Base-by-base conservation (phyloP, 1,140 invertebrate genomes). In the Halesus radiatus region DNA sequence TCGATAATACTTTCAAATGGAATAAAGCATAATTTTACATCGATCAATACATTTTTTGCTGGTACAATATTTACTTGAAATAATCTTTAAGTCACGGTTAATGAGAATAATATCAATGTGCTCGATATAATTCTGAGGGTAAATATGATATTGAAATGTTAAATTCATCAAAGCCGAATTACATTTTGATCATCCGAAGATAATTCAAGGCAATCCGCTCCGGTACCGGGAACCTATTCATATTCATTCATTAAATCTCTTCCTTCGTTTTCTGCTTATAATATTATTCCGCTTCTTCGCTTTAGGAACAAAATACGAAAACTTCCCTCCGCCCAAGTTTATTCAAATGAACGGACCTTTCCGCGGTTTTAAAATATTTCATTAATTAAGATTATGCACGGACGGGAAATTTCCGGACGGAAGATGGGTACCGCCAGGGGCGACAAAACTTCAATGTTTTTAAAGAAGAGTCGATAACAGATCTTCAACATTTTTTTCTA, bases 331-430 rank as follows among this genome's bases (percentile, higher is more conserved):
- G 3, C 26, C 54, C 72, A 32, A 75, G n/a, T 75, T 75, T 75
- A 75, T 75, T 75, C 72, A 75, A 75, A 75, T 75, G 72, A 45
- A 56, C 53, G 26, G 32, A 75, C 54, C 72, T 60, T 52, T 23
- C 18, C 26, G 70, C 23, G 72, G 54, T 60, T 75, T 75, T 32
- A 45, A 75, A 75, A 75, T 75, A 75, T 75, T 75, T 75, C 29
- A 75, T 75, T 75, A 75, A 75, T 75, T 75, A 75, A 75, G 72
- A 75, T 75, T 75, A 75, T 75, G 72, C 72, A 75, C 58, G 72
- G 32, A n/a, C 53, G 54, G 23, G 54, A 15, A 75, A 75, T 75
- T 75, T 75, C 18, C 72, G 29, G 26, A 26, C 72, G 54, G n/a
- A 56, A 23, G 53, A 54, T 15, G 20, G 72, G 22, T 74, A 18